These are phyloP conservation scores for Anas platyrhynchos DNA, from an alignment of 2,113 vertebrate genomes.

Conservation along the genomic window DNA sequence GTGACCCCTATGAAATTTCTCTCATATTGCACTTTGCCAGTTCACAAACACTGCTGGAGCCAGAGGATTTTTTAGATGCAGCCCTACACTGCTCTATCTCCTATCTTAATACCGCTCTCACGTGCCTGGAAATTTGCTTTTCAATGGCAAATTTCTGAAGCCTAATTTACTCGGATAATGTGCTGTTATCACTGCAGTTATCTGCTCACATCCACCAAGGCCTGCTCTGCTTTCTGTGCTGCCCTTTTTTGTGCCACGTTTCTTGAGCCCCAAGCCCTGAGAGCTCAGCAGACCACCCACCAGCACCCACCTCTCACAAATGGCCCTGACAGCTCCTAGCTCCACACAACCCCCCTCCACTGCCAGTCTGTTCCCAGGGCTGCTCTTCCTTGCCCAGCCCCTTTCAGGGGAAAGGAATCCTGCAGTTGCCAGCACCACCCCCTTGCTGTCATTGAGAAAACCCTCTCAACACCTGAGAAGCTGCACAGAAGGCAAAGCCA, in stretches of 20 bases:
- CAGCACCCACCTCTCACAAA: background rate
- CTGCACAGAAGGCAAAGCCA: background rate
- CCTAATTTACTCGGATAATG: background rate
- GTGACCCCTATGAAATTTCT: background rate
- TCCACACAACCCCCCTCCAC: background rate
- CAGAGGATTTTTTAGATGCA: background rate
- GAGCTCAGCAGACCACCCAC: background rate
- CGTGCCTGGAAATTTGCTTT: background rate
- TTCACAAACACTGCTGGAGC: background rate
- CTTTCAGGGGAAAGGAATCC: background rate
- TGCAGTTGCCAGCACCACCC: background rate
- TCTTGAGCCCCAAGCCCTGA: background rate
- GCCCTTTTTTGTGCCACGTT: background rate
- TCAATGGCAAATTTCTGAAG: background rate
- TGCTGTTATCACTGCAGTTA: background rate
- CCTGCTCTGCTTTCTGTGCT: rapidly evolving
- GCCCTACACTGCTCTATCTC: background rate
- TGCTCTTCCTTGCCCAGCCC: background rate
- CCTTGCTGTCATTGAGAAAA: background rate
- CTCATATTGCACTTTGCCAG: background rate
- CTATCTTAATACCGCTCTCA: background rate
- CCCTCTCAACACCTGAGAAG: background rate
- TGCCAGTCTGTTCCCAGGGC: background rate
- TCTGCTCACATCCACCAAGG: background rate
- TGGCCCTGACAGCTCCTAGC: rapidly evolving